These are phyloP conservation scores for Geodia barretti DNA, from an alignment of 37 sponge, comb jelly and placozoan species.

Conservation along the genomic window DNA sequence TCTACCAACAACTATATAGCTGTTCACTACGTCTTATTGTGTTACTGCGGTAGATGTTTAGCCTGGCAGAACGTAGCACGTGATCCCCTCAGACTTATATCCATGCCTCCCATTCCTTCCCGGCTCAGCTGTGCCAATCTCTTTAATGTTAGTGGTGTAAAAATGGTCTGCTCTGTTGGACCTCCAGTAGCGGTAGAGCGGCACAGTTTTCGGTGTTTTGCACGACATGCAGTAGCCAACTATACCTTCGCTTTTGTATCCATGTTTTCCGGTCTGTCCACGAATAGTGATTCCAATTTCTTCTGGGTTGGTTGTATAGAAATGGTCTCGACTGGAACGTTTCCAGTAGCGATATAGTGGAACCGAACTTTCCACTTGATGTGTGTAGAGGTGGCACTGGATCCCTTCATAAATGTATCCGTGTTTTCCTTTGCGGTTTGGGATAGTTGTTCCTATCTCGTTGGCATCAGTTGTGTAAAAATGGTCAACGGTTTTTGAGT, in stretches of 20 bases:
- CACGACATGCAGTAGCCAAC: constrained; percentile 8
- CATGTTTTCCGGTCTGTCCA: constrained; percentile 2
- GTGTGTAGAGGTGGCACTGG: too few relatives aligned
- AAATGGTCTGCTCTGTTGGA: not conserved
- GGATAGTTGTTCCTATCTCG: not conserved
- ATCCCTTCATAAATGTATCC: not conserved
- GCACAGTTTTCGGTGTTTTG: not conserved
- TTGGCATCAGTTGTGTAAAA: not conserved
- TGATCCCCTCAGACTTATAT: constrained; percentile 1
- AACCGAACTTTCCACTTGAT: not conserved
- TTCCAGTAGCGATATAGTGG: constrained; percentile 34
- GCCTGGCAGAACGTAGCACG: constrained; percentile 12
- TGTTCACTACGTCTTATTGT: too few relatives aligned
- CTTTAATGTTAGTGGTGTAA: not conserved
- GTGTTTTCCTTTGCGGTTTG: not conserved
- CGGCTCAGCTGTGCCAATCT: not conserved
- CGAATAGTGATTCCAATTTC: constrained; percentile 4
- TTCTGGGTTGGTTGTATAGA: constrained; percentile 17
- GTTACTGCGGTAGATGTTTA: too few relatives aligned
- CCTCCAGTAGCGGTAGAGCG: constrained; percentile 22
- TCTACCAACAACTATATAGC: too few relatives aligned
- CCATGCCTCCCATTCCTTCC: not conserved
- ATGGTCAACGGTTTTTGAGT: not conserved
- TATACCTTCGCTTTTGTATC: constrained; percentile 2
- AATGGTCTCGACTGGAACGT: not conserved